A percentile compares a stretch with the other conserved stretches of the same genome.
These are phyloP conservation scores for Meganola albula DNA, from an alignment of 2,888 invertebrate species.

Conservation along the genomic window DNA sequence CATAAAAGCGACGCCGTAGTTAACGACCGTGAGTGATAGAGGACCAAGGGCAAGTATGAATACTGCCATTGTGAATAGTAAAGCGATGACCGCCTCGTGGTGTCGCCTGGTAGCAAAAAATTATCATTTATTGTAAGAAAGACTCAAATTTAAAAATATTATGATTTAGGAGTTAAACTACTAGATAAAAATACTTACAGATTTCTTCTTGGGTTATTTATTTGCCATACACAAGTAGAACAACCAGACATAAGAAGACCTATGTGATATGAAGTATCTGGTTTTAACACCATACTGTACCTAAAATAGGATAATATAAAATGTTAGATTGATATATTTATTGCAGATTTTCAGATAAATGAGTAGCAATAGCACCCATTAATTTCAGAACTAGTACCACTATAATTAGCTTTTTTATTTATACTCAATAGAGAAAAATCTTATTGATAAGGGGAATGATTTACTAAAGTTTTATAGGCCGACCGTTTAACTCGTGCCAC, in stretches of 20 bases:
- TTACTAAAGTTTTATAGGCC: no score
- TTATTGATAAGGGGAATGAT: no score
- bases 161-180: neutral
- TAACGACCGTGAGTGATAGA: conserved; percentile 78
- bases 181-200: conserved; percentile 72
- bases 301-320: conserved; percentile 41
- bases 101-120: conserved; percentile 51
- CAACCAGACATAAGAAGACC: conserved; percentile 78
- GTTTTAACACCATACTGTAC: conserved; percentile 70
- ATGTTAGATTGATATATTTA: neutral
- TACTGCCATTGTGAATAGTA: conserved; percentile 75
- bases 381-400: no score
- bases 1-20: conserved; percentile 75
- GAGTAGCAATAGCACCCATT: no score
- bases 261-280: conserved; percentile 80
- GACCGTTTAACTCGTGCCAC: no score
- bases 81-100: conserved; percentile 57
- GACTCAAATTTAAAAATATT: no score
- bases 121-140: no score
- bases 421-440: no score
- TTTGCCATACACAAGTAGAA: conserved; percentile 81
- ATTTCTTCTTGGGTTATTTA: conserved; percentile 79
- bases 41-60: conserved; percentile 78
- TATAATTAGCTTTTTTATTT: no score
- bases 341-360: no score